A percentile compares a stretch with the other conserved stretches of the same genome.
Evolutionary conservation across 1,140 invertebrate species (phyloP).

Genomic region (Amyelois transitella): DNA sequence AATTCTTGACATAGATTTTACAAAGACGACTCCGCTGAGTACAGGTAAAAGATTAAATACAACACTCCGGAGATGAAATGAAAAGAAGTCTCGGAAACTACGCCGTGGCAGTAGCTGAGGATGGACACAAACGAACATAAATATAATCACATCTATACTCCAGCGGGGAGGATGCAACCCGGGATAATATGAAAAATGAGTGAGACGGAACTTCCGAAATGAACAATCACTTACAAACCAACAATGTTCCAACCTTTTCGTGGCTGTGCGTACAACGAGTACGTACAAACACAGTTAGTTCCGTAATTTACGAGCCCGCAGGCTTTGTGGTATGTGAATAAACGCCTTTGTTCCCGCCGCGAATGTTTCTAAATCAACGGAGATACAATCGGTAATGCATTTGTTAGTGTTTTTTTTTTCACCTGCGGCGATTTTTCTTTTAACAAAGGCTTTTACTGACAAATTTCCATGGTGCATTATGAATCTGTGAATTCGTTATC

Average conservation of each 20-base stretch:
- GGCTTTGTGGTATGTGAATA: constrained; percentile 40
- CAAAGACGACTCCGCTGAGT: too few relatives aligned
- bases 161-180: too few relatives aligned
- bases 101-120: too few relatives aligned
- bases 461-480: not conserved
- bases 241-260: not conserved
- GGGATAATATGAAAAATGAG: too few relatives aligned
- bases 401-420: constrained; percentile 23
- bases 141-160: too few relatives aligned
- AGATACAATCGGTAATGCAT: constrained; percentile 35
- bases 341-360: constrained; percentile 38
- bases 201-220: not conserved
- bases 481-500: too few relatives aligned
- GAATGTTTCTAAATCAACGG: constrained; percentile 46
- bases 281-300: constrained; percentile 14
- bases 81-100: too few relatives aligned
- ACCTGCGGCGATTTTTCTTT: constrained; percentile 4
- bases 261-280: not conserved
- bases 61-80: too few relatives aligned
- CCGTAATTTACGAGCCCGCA: constrained; percentile 40
- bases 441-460: not conserved
- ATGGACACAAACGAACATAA: too few relatives aligned
- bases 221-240: not conserved
- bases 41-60: too few relatives aligned
- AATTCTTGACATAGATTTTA: too few relatives aligned